Base-by-base conservation (phyloP, 2,797 vertebrate genomes). In the Peromyscus aztecus region DNA sequence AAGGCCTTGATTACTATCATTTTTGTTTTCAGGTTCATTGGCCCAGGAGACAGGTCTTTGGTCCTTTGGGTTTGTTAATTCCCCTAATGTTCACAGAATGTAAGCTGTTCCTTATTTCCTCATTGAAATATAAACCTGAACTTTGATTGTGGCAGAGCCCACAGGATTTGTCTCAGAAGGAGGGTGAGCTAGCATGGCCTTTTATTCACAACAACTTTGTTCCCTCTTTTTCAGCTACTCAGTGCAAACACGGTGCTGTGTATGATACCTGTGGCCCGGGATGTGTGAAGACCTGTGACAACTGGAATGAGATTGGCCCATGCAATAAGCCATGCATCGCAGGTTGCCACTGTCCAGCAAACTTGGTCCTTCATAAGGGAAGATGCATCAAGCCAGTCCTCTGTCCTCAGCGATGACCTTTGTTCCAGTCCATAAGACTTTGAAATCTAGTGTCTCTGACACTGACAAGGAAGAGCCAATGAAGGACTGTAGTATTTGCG, bases 261-360 rank as follows among this genome's bases (percentile, higher is more conserved):
- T 99, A 99, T 5, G 99, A 99, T 92, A 99, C 99, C 24, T 99
- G 99, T 21, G 99, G 99, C 0, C 99, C 99, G 0, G 99, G 99
- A 96, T 99, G 99, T 96, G 98, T 99, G 96, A 99, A 99, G 98
- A 99, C 99, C 37, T 99, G 99, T 78, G 99, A 99, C 98, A 99
- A 99, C 99, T 99, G 99, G 99, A 99, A 99, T 4, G 99, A 99
- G 98, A 99, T 99, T 0, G 99, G 99, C 1, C 99, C 99, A 0
- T 99, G 99, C 97, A 98, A 97, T 94, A 99, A 99, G 96, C 99
- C 99, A 0, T 99, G 99, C 0, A 12, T 99, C 55, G 99, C 99
- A 0, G 99, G 99, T 29, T 99, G 99, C 98, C 99, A 99, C 98
- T 99, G 99, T 71, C 99, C 99, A 0, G 99, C 99, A 86, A 99